Conservation (phyloP, 2,797 vertebrate genomes). For the Salmo trutta region DNA sequence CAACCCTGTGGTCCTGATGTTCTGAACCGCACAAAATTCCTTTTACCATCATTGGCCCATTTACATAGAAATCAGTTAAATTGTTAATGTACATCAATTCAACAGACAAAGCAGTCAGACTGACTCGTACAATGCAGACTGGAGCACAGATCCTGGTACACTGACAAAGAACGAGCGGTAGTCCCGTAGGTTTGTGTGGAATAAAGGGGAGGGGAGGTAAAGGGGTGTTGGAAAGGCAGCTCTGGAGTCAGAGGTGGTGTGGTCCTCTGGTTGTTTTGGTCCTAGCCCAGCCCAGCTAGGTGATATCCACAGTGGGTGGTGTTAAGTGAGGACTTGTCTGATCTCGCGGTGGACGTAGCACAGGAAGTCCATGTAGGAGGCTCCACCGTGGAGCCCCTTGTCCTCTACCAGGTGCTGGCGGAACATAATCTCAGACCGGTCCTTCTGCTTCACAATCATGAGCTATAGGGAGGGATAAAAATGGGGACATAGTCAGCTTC, state of each 20-base stretch:
- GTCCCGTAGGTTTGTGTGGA: not conserved
- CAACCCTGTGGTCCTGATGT: not conserved
- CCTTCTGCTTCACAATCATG: constrained; percentile 86
- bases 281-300: not conserved
- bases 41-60: not conserved
- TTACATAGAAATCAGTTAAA: not conserved
- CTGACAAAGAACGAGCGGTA: not conserved
- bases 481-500: not conserved
- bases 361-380: constrained; percentile 94
- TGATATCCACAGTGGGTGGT: not conserved
- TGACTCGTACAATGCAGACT: not conserved
- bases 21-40: not conserved
- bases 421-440: constrained; percentile 88
- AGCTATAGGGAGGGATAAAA: constrained; percentile 70
- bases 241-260: constrained; percentile 42
- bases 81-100: not conserved
- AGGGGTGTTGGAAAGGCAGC: constrained; percentile 58
- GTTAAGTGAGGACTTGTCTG: constrained; percentile 91
- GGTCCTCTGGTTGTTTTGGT: constrained; percentile 24
- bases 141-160: not conserved
- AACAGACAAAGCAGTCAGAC: not conserved
- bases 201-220: not conserved
- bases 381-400: constrained; percentile 86
- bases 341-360: constrained; percentile 92
- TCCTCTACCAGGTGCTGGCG: constrained; percentile 94